These are phyloP conservation scores for Scartelaos histophorus DNA, from an alignment of 2,113 vertebrate genomes.

Conservation along the genomic window DNA sequence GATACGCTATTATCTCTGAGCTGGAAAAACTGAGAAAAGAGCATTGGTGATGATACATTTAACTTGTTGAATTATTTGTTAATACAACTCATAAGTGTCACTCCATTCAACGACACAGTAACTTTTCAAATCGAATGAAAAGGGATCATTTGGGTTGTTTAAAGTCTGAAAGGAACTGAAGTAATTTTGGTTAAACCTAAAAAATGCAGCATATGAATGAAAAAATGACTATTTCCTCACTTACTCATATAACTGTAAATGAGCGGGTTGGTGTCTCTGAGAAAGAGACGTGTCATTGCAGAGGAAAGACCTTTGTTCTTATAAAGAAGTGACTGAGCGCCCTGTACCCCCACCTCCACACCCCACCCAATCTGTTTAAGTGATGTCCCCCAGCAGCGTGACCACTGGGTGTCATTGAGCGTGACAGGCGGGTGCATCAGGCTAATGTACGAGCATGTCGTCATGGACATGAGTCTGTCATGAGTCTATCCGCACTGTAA, in stretches of 20 bases:
- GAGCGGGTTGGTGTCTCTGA: neutral
- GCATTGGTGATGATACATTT: too few relatives aligned
- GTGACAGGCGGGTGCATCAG: conserved; percentile 25
- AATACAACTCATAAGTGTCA: too few relatives aligned
- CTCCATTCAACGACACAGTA: too few relatives aligned
- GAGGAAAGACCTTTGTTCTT: conserved; percentile 20
- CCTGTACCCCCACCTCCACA: neutral
- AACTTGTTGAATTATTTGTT: too few relatives aligned
- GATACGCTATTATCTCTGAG: too few relatives aligned
- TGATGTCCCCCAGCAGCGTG: conserved; percentile 45
- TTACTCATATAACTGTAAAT: neutral
- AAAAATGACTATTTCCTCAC: too few relatives aligned
- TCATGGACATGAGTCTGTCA: conserved; percentile 44
- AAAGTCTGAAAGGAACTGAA: too few relatives aligned
- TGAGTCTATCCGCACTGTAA: conserved; percentile 24
- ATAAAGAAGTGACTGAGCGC: conserved; percentile 22
- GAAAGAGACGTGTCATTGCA: conserved; percentile 7
- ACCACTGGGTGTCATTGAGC: conserved; percentile 35
- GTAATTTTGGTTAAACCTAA: too few relatives aligned
- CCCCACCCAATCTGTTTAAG: conserved; percentile 58
- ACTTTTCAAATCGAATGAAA: too few relatives aligned
- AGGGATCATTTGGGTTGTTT: too few relatives aligned
- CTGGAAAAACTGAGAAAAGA: too few relatives aligned
- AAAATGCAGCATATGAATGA: too few relatives aligned
- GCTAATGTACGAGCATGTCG: conserved; percentile 30